A percentile compares a stretch with the other conserved stretches of the same genome.
Conservation (phyloP, 2,113 vertebrate genomes). For the Pseudorectes ferrugineus region DNA sequence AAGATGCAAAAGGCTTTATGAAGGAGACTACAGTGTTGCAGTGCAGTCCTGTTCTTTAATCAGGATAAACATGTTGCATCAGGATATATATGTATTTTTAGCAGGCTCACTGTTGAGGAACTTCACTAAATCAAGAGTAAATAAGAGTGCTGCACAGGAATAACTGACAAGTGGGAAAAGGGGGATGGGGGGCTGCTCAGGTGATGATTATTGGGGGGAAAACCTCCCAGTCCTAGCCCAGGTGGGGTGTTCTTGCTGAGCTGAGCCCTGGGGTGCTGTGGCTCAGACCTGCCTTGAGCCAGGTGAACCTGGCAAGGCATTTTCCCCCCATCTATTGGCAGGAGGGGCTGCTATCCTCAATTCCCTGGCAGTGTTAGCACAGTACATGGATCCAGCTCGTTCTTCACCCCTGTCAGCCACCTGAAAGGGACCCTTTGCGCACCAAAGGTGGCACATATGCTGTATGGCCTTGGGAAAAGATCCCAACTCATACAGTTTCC, state of each 20-base stretch:
- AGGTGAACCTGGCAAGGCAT: background rate
- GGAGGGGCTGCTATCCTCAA: background rate
- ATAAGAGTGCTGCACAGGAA: background rate
- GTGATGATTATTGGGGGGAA: background rate
- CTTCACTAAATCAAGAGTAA: background rate
- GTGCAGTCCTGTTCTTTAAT: background rate
- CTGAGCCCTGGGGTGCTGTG: background rate
- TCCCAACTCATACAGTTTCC: background rate
- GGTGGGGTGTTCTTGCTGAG: background rate
- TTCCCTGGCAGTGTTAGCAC: background rate
- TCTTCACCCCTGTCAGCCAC: background rate
- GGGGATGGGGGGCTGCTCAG: fast-evolving
- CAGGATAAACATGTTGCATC: background rate
- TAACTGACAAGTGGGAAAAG: background rate
- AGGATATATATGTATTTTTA: background rate
- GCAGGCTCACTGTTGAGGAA: background rate
- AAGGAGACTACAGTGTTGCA: background rate
- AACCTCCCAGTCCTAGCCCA: background rate
- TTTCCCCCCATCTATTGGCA: background rate
- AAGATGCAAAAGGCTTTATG: background rate
- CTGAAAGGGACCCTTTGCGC: background rate
- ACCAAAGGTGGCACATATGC: background rate
- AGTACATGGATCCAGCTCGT: fast-evolving
- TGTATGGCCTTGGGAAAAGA: background rate
- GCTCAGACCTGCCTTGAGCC: background rate